These are phyloP conservation scores for Henricia sp. DNA, from an alignment of 53 echinoderm and acorn worm genomes.

Conservation along the genomic window DNA sequence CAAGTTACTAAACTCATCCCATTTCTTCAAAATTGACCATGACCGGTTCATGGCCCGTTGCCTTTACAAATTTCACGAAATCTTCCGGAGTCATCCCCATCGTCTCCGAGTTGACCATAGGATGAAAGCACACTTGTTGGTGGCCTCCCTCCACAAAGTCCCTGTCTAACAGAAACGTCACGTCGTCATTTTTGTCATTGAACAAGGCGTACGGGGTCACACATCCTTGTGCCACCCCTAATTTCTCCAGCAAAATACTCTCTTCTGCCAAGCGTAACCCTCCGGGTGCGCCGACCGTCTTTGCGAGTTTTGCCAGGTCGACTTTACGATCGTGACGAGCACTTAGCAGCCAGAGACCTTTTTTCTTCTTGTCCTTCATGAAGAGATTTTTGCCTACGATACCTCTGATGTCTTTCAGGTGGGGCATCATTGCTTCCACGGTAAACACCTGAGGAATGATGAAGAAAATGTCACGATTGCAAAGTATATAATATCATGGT, in stretches of 20 bases:
- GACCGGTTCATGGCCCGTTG: conserved; percentile 83
- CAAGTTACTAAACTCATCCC: background rate
- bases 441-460: conserved; percentile 81
- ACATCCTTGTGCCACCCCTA: conserved; percentile 93
- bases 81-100: conserved; percentile 82
- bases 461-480: background rate
- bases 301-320: conserved; percentile 68
- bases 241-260: conserved; percentile 72
- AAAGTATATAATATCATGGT: too few species aligned
- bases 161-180: conserved; percentile 77
- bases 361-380: conserved; percentile 90
- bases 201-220: conserved; percentile 87
- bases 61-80: conserved; percentile 78
- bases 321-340: conserved; percentile 71
- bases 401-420: conserved; percentile 71
- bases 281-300: conserved; percentile 87
- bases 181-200: conserved; percentile 84
- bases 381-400: conserved; percentile 88
- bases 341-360: conserved; percentile 84
- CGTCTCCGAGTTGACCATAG: conserved; percentile 88
- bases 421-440: conserved; percentile 92
- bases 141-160: conserved; percentile 78
- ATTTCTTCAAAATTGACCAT: conserved; percentile 71
- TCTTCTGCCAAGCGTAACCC: conserved; percentile 95
- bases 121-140: conserved; percentile 73